Conservation (phyloP, 2,888 invertebrate genomes). For the Lasioglossum lativentre region DNA sequence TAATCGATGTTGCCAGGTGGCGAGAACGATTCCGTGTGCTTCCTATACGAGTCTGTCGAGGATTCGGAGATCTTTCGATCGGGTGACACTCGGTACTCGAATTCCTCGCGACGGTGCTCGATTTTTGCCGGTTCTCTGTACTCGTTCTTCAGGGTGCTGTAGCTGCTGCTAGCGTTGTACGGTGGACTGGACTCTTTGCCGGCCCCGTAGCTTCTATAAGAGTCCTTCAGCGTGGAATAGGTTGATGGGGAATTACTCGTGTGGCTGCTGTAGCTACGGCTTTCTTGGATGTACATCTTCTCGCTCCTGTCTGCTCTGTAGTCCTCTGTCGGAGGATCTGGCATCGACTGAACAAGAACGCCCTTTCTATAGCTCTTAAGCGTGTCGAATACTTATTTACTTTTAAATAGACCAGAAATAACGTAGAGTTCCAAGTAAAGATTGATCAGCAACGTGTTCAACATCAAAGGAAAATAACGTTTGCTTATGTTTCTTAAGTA, state of each 20-base stretch:
- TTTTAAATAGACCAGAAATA: not conserved
- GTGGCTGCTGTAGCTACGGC: constrained; percentile 75
- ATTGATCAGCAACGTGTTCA: not conserved
- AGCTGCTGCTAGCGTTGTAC: constrained; percentile 76
- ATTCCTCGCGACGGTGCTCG: constrained; percentile 69
- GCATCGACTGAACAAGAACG: constrained; percentile 78
- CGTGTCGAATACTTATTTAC: not conserved
- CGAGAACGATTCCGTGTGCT: constrained; percentile 79
- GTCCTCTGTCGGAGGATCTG: constrained; percentile 81
- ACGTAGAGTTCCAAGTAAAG: not conserved
- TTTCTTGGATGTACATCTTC: constrained; percentile 80
- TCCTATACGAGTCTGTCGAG: constrained; percentile 66
- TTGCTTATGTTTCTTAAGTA: constrained; percentile 3
- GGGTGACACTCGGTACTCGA: constrained; percentile 77
- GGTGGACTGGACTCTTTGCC: constrained; percentile 79
- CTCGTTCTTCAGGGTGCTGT: constrained; percentile 80
- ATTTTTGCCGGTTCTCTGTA: constrained; percentile 73
- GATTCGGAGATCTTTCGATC: constrained; percentile 72
- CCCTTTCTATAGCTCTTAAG: not conserved
- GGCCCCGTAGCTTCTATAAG: constrained; percentile 79
- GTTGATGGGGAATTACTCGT: constrained; percentile 77
- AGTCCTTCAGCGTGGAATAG: constrained; percentile 82
- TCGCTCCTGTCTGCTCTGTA: constrained; percentile 77
- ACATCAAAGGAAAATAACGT: not conserved
- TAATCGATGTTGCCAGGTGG: constrained; percentile 85